Evolutionary conservation across 2,113 vertebrate genomes (phyloP).

Genomic region (Corythoichthys haematopterus): DNA sequence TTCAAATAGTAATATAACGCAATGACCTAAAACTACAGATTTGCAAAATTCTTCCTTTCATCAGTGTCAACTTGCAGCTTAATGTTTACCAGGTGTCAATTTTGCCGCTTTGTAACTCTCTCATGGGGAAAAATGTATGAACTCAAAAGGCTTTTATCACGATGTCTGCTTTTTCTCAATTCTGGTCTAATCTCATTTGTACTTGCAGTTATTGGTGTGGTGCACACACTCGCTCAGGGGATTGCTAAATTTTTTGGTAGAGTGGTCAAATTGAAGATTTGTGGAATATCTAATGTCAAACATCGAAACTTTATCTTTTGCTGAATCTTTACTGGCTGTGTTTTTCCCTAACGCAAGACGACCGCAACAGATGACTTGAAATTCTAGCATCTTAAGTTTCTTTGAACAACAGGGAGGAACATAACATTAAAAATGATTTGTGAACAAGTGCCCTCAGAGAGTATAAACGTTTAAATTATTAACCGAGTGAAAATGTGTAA

Average conservation of each 20-base stretch:
- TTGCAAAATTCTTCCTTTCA: conserved; percentile 44
- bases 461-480: too few species aligned
- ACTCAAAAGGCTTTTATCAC: conserved; percentile 28
- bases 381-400: too few species aligned
- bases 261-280: too few species aligned
- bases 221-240: conserved; percentile 23
- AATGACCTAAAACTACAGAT: conserved; percentile 45
- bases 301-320: too few species aligned
- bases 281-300: too few species aligned
- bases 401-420: neutral
- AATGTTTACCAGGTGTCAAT: conserved; percentile 63
- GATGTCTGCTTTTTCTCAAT: conserved; percentile 11
- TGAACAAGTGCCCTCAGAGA: too few species aligned
- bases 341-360: neutral
- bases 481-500: too few species aligned
- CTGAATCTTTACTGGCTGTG: neutral
- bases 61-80: conserved; percentile 34
- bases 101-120: conserved; percentile 24
- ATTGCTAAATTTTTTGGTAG: conserved; percentile 4
- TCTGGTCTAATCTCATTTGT: conserved; percentile 24
- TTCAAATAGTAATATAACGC: conserved; percentile 11
- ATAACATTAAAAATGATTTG: too few species aligned
- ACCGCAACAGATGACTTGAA: neutral
- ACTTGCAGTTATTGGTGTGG: conserved; percentile 21
- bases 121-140: conserved; percentile 42